A percentile compares a stretch with the other conserved stretches of the same genome.
Evolutionary conservation across 2,888 invertebrate species (phyloP).

Genomic region (Himalopsyche kuldschensis): DNA sequence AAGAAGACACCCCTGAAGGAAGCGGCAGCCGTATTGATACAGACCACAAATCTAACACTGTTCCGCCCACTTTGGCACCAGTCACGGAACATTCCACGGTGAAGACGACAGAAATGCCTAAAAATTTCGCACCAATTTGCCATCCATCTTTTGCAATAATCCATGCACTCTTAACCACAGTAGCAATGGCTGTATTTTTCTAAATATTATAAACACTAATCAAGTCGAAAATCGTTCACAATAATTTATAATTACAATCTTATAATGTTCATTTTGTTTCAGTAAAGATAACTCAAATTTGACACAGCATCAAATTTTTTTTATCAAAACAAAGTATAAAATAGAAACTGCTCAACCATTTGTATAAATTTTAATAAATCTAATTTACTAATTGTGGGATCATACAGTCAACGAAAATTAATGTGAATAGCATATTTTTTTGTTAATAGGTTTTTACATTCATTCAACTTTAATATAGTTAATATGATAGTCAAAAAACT

Average conservation of each 20-base stretch:
- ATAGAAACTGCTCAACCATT: not conserved
- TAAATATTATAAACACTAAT: not conserved
- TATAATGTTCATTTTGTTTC: not conserved
- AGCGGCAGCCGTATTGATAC: slow-evolving; percentile 30
- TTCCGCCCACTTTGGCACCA: slow-evolving; percentile 15
- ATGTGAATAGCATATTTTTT: not conserved
- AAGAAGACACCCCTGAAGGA: slow-evolving; percentile 37
- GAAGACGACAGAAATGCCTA: slow-evolving; percentile 17
- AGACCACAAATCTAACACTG: slow-evolving; percentile 13
- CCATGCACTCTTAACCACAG: slow-evolving; percentile 9
- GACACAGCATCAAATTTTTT: not conserved
- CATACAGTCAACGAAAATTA: not conserved
- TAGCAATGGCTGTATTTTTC: slow-evolving; percentile 4
- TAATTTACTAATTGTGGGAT: not conserved
- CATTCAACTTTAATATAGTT: too few species aligned
- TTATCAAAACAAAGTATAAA: not conserved
- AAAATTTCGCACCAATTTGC: slow-evolving; percentile 8
- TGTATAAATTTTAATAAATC: not conserved
- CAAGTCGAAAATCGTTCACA: not conserved
- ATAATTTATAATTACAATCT: not conserved
- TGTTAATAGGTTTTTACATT: too few species aligned
- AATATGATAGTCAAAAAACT: too few species aligned
- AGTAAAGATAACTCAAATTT: not conserved
- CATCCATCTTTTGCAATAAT: slow-evolving; percentile 6
- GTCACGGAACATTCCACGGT: not conserved